A percentile compares a stretch with the other conserved stretches of the same genome.
Conservation (phyloP, 2,113 vertebrate genomes). For the Mesitornis unicolor region DNA sequence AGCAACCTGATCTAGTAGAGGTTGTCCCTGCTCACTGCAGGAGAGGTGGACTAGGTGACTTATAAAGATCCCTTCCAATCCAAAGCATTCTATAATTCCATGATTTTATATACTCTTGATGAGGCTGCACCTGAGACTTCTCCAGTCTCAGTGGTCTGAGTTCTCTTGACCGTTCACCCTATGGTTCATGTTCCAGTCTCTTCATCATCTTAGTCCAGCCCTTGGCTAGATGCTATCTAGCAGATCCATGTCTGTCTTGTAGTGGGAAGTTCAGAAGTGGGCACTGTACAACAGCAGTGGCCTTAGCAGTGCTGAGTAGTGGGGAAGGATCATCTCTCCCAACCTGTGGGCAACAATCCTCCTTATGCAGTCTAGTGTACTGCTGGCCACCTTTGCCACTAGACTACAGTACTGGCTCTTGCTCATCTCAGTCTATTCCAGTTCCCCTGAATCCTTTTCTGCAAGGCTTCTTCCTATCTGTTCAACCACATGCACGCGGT, state of each 20-base stretch:
- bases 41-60: too few species aligned
- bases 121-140: rapidly evolving
- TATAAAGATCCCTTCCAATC: too few species aligned
- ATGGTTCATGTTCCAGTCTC: rapidly evolving
- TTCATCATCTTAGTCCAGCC: background rate
- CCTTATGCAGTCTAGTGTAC: background rate
- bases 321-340: too few species aligned
- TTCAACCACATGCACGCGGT: rapidly evolving
- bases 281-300: rapidly evolving
- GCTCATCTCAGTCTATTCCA: background rate
- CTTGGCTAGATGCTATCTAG: background rate
- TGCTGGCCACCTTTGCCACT: rapidly evolving
- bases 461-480: background rate
- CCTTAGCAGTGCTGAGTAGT: background rate
- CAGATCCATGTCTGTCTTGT: background rate
- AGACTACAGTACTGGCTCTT: background rate
- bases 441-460: background rate
- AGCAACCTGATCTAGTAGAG: too few species aligned
- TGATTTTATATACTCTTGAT: too few species aligned
- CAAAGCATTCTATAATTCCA: too few species aligned
- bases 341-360: background rate
- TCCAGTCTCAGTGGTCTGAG: background rate
- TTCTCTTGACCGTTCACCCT: background rate
- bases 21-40: too few species aligned
- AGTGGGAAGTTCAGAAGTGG: background rate